phyloP scores from a whole-genome alignment of 2,113 vertebrate species.

The Chelonoidis abingdonii region DNA sequence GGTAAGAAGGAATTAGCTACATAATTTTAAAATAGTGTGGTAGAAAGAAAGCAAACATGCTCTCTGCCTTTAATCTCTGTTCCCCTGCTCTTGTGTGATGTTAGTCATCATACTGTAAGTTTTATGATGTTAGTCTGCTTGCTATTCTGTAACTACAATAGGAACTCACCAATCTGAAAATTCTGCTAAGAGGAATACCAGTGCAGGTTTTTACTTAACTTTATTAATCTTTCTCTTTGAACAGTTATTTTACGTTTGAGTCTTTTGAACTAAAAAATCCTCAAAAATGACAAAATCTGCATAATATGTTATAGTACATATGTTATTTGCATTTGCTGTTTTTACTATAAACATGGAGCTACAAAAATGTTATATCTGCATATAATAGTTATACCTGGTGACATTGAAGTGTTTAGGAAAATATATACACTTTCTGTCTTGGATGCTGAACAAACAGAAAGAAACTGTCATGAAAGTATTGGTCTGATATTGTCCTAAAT shows the following conservation, averaged over 20 bases:
- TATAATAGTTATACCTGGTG: not conserved
- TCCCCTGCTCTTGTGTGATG: not conserved
- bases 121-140: not conserved
- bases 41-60: not conserved
- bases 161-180: not conserved
- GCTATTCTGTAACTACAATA: not conserved
- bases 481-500: not conserved
- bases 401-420: not conserved
- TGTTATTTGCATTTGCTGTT: not conserved
- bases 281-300: too few relatives aligned
- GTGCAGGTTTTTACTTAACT: not conserved
- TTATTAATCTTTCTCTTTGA: not conserved
- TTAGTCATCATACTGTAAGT: rapidly evolving
- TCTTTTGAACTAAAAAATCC: not conserved
- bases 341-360: not conserved
- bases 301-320: too few relatives aligned
- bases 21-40: not conserved
- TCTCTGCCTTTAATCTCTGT: not conserved
- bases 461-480: not conserved
- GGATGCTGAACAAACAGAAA: not conserved
- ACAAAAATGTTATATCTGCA: not conserved
- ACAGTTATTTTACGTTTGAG: rapidly evolving
- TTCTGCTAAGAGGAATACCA: not conserved
- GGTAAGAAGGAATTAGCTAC: constrained; percentile 75
- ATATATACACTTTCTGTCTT: not conserved